These are phyloP conservation scores for Caradrina kadenii DNA, from an alignment of 2,888 invertebrate species.

Conservation along the genomic window DNA sequence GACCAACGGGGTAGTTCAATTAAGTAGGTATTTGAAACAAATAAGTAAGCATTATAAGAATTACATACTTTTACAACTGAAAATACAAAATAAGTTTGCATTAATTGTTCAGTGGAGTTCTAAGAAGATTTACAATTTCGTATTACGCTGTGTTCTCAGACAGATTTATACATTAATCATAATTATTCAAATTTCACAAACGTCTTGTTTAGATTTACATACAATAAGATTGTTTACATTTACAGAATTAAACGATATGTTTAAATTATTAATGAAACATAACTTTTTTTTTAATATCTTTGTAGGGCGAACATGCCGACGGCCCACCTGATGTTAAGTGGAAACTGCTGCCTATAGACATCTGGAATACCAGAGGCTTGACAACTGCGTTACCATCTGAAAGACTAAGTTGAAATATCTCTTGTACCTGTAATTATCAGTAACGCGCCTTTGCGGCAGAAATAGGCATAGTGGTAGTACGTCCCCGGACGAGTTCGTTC, in stretches of 20 bases:
- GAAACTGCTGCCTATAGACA: too few relatives aligned
- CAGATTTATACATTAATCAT: neutral
- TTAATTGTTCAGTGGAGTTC: neutral
- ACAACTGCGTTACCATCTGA: too few relatives aligned
- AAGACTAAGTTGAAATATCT: too few relatives aligned
- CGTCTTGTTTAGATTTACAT: neutral
- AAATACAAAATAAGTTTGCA: neutral
- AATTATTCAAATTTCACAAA: neutral
- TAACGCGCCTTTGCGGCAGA: too few relatives aligned
- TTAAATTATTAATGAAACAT: neutral
- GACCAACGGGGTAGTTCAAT: too few relatives aligned
- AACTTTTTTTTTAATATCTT: neutral
- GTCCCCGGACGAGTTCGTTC: neutral
- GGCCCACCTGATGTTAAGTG: too few relatives aligned
- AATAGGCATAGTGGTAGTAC: too few relatives aligned
- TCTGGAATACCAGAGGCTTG: too few relatives aligned
- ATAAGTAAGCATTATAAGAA: neutral
- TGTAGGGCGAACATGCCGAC: too few relatives aligned
- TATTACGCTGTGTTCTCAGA: neutral
- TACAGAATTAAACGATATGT: neutral
- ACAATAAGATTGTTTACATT: neutral
- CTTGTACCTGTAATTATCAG: too few relatives aligned
- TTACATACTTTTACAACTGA: neutral
- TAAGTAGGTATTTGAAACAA: neutral
- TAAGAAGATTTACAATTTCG: neutral